Evolutionary conservation across 1,140 invertebrate genomes (phyloP).

Genomic region (Drosophila malerkotliana): DNA sequence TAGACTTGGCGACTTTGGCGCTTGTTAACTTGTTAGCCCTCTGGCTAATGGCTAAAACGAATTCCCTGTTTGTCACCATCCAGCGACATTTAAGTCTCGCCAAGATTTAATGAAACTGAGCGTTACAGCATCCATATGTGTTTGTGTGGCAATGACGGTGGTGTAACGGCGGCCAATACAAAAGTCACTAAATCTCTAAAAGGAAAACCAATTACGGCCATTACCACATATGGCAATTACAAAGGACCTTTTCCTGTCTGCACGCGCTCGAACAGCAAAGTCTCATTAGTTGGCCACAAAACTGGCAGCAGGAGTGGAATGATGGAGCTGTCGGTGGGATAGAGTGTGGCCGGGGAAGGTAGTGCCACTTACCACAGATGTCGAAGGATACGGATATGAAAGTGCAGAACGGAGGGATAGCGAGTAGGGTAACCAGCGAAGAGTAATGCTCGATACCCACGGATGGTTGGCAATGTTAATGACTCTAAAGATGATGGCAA

Average conservation of each 20-base stretch:
- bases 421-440: neutral
- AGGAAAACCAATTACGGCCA: conserved; percentile 80
- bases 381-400: conserved; percentile 16
- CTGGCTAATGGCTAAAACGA: conserved; percentile 78
- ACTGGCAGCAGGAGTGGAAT: conserved; percentile 11
- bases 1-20: conserved; percentile 78
- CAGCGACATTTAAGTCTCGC: conserved; percentile 69
- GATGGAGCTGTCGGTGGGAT: neutral
- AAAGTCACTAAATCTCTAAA: conserved; percentile 80
- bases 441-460: conserved; percentile 55
- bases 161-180: conserved; percentile 63
- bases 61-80: conserved; percentile 65
- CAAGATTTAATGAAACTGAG: conserved; percentile 65
- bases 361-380: conserved; percentile 50
- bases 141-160: conserved; percentile 17
- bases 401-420: conserved; percentile 1
- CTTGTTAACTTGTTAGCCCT: conserved; percentile 76
- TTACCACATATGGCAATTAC: conserved; percentile 82
- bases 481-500: conserved; percentile 75
- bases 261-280: conserved; percentile 74
- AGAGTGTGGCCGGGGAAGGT: conserved; percentile 2
- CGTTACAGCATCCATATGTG: neutral
- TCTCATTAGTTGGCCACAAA: conserved; percentile 78
- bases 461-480: conserved; percentile 68
- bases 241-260: conserved; percentile 64